A percentile compares a stretch with the other conserved stretches of the same genome.
phyloP scores from a whole-genome alignment of 2,888 invertebrate species.

The Mythimna loreyi region DNA sequence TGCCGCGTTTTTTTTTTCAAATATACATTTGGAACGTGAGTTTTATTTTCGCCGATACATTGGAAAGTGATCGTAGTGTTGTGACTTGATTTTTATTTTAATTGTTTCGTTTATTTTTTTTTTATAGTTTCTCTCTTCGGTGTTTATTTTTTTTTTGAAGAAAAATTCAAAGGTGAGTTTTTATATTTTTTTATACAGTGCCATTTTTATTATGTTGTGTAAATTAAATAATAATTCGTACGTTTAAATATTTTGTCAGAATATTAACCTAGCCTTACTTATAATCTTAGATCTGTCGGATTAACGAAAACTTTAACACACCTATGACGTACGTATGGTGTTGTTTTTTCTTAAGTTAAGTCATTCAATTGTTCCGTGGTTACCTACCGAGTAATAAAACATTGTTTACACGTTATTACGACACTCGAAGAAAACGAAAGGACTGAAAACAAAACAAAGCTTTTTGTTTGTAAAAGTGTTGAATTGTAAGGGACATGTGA shows the following conservation, averaged over 20 bases:
- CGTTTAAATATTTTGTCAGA: neutral
- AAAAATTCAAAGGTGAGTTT: slow-evolving; percentile 67
- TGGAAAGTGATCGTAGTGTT: slow-evolving; percentile 65
- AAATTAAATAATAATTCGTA: too few relatives aligned
- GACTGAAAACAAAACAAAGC: slow-evolving; percentile 33
- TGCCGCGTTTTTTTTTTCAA: slow-evolving; percentile 61
- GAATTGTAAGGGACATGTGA: slow-evolving; percentile 10
- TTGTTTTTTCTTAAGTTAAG: slow-evolving; percentile 33
- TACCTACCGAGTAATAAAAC: slow-evolving; percentile 46
- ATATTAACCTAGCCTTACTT: neutral
- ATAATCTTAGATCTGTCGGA: neutral
- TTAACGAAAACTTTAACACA: slow-evolving; percentile 13
- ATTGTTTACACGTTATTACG: slow-evolving; percentile 50
- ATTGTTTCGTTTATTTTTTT: slow-evolving; percentile 57
- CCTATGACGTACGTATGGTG: neutral
- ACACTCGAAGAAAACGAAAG: slow-evolving; percentile 39
- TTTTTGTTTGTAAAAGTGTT: slow-evolving; percentile 30
- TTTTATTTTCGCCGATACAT: slow-evolving; percentile 57
- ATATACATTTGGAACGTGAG: slow-evolving; percentile 66
- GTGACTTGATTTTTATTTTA: slow-evolving; percentile 59
- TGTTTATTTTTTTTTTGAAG: slow-evolving; percentile 59
- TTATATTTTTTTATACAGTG: slow-evolving; percentile 1
- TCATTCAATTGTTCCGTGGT: slow-evolving; percentile 55
- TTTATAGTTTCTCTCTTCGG: slow-evolving; percentile 52
- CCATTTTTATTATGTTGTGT: neutral